These are phyloP conservation scores for Cyclargus thomasi DNA, from an alignment of 1,140 invertebrate genomes.

Conservation along the genomic window DNA sequence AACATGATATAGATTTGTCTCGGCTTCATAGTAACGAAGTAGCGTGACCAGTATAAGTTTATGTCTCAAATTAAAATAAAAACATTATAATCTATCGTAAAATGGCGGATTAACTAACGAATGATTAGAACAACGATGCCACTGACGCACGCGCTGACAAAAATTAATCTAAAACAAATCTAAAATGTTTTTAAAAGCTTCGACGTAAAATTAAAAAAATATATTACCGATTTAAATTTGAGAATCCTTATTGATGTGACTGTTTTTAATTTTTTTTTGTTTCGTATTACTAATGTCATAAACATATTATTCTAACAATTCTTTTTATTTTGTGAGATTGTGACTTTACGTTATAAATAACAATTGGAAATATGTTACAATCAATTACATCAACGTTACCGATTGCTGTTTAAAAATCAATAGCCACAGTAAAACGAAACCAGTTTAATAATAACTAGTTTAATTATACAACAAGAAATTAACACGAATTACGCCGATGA, in stretches of 20 bases:
- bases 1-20: no score
- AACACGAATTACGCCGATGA: constrained; percentile 25
- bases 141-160: neutral
- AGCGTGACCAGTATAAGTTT: neutral
- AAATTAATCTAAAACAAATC: neutral
- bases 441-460: constrained; percentile 24
- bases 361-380: neutral
- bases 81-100: neutral
- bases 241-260: neutral
- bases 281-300: no score
- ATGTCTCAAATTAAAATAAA: constrained; percentile 4
- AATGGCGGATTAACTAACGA: neutral
- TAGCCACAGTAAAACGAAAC: neutral
- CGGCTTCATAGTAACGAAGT: no score
- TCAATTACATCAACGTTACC: neutral
- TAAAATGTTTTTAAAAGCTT: neutral
- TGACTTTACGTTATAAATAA: neutral
- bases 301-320: no score
- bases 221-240: neutral
- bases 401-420: constrained; percentile 8
- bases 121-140: neutral
- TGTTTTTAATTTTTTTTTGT: no score
- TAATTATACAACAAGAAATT: constrained; percentile 30
- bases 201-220: neutral
- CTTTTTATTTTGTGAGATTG: no score